Conservation (phyloP, 92 coral and sea anemone genomes). For the Palythoa heliodiscus region DNA sequence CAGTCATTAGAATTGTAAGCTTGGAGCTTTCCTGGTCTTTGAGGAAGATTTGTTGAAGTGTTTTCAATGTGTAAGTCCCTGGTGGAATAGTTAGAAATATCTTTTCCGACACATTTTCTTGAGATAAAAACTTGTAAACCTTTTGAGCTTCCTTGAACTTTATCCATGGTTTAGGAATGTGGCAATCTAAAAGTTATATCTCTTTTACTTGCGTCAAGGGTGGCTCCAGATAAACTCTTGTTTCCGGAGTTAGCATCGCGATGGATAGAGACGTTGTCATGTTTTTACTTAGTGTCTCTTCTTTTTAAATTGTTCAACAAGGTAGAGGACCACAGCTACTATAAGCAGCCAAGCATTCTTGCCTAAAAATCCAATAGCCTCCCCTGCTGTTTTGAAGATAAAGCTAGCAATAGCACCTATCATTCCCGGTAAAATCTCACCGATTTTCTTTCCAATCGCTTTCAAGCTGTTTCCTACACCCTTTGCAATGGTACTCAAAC, state of each 20-base stretch:
- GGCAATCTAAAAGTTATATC: constrained; percentile 17
- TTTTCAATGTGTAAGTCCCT: constrained; percentile 30
- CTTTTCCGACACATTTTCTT: constrained; percentile 20
- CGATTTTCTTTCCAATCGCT: constrained; percentile 49
- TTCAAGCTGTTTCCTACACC: constrained; percentile 56
- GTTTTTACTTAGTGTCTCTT: constrained; percentile 31
- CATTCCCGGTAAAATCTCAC: constrained; percentile 50
- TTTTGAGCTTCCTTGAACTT: not conserved
- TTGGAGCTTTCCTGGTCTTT: not conserved
- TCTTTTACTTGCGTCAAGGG: constrained; percentile 31
- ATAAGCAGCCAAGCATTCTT: constrained; percentile 59
- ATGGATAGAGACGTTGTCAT: constrained; percentile 18
- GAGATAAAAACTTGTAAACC: constrained; percentile 13
- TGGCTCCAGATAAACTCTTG: constrained; percentile 28
- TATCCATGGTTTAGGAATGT: constrained; percentile 15
- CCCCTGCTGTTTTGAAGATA: constrained; percentile 48
- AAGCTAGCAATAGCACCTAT: constrained; percentile 46
- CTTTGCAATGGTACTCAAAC: constrained; percentile 48
- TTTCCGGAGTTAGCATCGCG: constrained; percentile 30
- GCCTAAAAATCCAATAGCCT: constrained; percentile 47
- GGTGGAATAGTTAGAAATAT: constrained; percentile 21
- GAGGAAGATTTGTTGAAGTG: constrained; percentile 29
- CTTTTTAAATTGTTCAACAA: constrained; percentile 59
- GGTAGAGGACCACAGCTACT: constrained; percentile 55
- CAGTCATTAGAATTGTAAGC: constrained; percentile 31